Conservation (phyloP, 2,113 vertebrate genomes). For the Eolophus roseicapilla region DNA sequence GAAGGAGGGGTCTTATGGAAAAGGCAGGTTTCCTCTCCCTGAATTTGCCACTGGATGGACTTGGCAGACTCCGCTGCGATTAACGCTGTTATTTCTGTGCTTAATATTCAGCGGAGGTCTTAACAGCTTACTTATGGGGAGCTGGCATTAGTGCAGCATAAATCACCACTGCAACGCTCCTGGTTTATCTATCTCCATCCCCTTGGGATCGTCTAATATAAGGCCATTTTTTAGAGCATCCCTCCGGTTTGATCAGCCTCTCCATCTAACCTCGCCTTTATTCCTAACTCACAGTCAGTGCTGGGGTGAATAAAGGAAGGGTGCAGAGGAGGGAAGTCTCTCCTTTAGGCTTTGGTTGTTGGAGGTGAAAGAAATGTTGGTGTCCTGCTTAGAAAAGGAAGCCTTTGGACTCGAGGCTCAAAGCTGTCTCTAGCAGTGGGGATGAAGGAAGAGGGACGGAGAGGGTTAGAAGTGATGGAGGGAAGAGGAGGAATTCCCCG, state of each 20-base stretch:
- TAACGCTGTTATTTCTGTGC: neutral
- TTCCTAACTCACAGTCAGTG: neutral
- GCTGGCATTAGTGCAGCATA: neutral
- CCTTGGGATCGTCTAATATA: neutral
- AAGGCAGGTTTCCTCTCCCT: neutral
- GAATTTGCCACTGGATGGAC: neutral
- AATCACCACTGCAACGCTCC: neutral
- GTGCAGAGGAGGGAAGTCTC: neutral
- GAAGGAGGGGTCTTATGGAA: neutral
- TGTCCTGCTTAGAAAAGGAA: neutral
- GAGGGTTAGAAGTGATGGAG: neutral
- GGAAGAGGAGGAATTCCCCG: neutral
- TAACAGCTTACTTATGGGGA: constrained; percentile 30
- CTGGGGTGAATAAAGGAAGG: neutral
- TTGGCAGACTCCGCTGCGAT: neutral
- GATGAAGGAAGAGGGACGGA: neutral
- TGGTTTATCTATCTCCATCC: constrained; percentile 18
- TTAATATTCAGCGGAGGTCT: neutral
- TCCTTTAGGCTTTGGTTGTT: neutral
- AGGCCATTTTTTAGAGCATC: neutral
- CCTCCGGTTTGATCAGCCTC: neutral
- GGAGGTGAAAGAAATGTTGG: neutral
- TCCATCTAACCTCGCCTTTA: neutral
- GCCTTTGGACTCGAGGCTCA: neutral
- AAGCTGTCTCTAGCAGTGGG: neutral